These are phyloP conservation scores for Megalurothrips usitatus DNA, from an alignment of 2,888 invertebrate genomes.

Conservation along the genomic window DNA sequence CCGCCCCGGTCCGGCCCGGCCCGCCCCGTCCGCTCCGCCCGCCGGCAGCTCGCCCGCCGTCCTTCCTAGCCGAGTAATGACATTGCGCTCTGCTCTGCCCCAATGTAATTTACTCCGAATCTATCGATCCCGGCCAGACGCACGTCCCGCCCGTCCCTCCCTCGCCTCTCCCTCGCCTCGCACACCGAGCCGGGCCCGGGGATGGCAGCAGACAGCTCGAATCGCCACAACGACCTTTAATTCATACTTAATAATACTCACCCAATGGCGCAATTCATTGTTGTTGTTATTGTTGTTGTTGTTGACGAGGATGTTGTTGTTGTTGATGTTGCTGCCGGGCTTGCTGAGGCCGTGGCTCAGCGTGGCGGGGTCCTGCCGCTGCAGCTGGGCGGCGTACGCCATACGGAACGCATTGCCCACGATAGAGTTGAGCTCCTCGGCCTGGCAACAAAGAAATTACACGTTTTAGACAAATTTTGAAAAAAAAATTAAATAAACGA, in stretches of 20 bases:
- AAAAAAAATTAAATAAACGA: background rate
- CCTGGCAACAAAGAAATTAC: conserved; percentile 51
- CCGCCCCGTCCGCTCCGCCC: conserved; percentile 41
- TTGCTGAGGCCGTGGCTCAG: conserved; percentile 62
- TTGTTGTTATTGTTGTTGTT: conserved; percentile 35
- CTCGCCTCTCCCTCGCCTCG: background rate
- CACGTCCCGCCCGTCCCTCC: background rate
- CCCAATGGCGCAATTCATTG: conserved; percentile 22
- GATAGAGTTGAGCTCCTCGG: conserved; percentile 79
- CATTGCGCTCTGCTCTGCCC: background rate
- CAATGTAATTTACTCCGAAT: conserved; percentile 10
- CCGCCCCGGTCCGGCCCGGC: conserved; percentile 52
- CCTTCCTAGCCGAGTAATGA: too few species aligned
- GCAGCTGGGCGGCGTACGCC: conserved; percentile 82
- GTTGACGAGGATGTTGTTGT: conserved; percentile 33
- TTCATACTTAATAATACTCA: conserved; percentile 28
- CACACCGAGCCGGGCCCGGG: too few species aligned
- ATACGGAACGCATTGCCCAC: conserved; percentile 89
- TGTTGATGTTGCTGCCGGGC: conserved; percentile 46
- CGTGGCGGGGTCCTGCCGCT: conserved; percentile 47
- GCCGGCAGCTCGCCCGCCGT: background rate
- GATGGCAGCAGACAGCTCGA: too few species aligned
- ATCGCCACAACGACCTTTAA: too few species aligned
- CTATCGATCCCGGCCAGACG: too few species aligned
- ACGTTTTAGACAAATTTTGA: background rate